Evolutionary conservation across 2,888 invertebrate species (phyloP), one percentile per base, ranked within the genome.

Genomic region (Oligia strigilis): DNA sequence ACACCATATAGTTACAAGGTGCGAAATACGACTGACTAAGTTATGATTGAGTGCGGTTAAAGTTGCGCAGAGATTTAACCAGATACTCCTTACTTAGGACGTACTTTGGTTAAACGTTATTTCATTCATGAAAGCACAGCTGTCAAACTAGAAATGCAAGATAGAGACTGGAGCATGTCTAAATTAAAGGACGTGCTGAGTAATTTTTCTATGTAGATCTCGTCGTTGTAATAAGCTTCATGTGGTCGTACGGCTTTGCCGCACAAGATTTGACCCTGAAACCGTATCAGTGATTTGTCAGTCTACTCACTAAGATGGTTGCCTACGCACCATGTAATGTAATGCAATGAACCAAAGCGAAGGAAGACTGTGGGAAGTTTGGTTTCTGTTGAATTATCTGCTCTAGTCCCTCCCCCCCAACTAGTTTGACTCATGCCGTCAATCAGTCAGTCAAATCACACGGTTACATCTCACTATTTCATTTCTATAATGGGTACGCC

Each of bases 391-490:
- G 6, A 29, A 49, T 66, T 80, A 76, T 72, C 52, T 67, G 77
- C 69, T 81, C 81, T 62, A 67, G 52, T 67, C 9, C 23, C 69
- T 80, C 72, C 13, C 79, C 49, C 11, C 17, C 11, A 86, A 89
- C 87, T 79, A 64, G 88, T 89, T 84, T 69, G 11, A 81, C 79
- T 80, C 46, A 88, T 88, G 86, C 72, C 72, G 43, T 75, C 78
- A 84, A 78, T 82, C 82, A 84, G 65, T 4, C 23, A 58, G 58
- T 58, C 58, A 58, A 58, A 11, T n/a, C 58, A 83, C 71, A 78
- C 74, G 58, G 76, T 82, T 80, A 72, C 80, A 81, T 82, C 81
- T 85, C 40, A 80, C 75, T 81, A 80, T 80, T 79, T 66, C 43
- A 58, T 81, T 81, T 75, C 66, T 77, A 14, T 80, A 23, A 75